Evolutionary conservation across 2,888 invertebrate species (phyloP).

Genomic region (Sympetrum striolatum): DNA sequence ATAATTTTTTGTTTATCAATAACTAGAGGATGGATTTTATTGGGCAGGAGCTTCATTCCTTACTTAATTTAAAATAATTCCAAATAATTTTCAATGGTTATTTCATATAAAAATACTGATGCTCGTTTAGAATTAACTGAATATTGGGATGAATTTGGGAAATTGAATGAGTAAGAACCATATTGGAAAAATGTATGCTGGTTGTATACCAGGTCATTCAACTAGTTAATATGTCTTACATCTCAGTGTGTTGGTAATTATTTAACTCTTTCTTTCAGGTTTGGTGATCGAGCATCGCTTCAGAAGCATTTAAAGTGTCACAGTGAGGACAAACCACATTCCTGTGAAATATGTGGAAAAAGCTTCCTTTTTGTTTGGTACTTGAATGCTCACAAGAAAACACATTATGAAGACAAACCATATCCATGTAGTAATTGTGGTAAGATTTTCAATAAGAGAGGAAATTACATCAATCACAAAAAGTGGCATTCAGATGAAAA

Average conservation of each 20-base stretch:
- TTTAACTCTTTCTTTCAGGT: neutral
- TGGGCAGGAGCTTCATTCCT: no score
- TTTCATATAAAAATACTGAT: no score
- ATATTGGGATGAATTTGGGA: no score
- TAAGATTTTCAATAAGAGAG: constrained; percentile 53
- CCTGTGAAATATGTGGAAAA: constrained; percentile 44
- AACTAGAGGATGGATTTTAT: no score
- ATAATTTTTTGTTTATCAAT: no score
- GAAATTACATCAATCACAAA: constrained; percentile 1
- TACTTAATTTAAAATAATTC: no score
- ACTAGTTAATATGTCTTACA: neutral
- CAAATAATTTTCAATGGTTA: no score
- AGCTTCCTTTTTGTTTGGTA: constrained; percentile 44
- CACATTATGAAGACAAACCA: constrained; percentile 48
- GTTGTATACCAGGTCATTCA: no score
- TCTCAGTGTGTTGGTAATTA: neutral
- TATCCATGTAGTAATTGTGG: constrained; percentile 55
- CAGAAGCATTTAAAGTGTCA: constrained; percentile 43
- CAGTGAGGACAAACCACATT: constrained; percentile 31
- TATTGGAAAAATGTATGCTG: no score
- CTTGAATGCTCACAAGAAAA: constrained; percentile 39
- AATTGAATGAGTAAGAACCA: no score
- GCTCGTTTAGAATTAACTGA: no score
- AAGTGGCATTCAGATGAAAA: constrained; percentile 4
- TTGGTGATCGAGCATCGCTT: constrained; percentile 21